Conservation (phyloP, 2,797 vertebrate genomes). For the Pseudochaenichthys georgianus region DNA sequence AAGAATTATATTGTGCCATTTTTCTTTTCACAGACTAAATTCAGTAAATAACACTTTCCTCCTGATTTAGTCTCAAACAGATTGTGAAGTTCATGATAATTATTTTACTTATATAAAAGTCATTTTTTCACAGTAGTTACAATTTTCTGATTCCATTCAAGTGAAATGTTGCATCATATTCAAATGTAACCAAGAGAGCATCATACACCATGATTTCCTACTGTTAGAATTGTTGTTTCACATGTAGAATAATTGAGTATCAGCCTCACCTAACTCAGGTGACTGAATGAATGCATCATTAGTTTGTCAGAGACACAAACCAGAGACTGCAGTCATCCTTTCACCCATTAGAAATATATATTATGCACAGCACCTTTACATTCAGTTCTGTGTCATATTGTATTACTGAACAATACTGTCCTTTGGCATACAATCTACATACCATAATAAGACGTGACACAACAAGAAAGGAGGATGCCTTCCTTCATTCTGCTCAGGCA, state of each 20-base stretch:
- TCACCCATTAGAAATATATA: neutral
- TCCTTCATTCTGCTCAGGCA: neutral
- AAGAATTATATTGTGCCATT: neutral
- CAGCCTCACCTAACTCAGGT: too few species aligned
- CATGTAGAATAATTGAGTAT: neutral
- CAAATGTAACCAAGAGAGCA: neutral
- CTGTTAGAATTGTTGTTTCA: neutral
- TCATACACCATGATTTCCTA: neutral
- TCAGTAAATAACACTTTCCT: neutral
- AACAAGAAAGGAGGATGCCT: neutral
- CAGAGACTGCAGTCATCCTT: neutral
- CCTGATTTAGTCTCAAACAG: neutral
- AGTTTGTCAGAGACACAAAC: conserved; percentile 11
- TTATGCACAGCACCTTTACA: conserved; percentile 2
- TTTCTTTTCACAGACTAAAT: neutral
- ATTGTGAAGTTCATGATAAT: neutral
- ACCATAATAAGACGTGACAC: conserved; percentile 1
- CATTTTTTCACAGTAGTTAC: neutral
- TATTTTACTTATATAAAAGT: neutral
- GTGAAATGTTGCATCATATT: neutral
- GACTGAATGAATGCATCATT: neutral
- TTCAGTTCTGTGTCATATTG: conserved; percentile 18
- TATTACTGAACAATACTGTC: neutral
- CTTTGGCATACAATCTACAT: neutral
- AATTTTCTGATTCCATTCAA: neutral